Evolutionary conservation across 2,888 invertebrate genomes (phyloP).

Genomic region (Nephrotoma guestfalica): DNA sequence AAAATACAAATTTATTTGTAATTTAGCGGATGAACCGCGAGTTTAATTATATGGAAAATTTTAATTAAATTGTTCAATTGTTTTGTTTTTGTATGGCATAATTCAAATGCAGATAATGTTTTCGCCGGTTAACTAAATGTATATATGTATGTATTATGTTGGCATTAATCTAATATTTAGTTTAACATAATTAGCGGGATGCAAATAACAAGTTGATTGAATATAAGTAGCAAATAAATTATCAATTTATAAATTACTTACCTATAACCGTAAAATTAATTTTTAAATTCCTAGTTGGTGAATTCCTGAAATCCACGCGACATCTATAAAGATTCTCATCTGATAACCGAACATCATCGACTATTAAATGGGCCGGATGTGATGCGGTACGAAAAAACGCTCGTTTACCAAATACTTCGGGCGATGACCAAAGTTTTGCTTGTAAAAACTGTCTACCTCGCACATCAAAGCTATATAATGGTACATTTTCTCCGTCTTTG

Average conservation of each 20-base stretch:
- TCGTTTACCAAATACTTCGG: conserved; percentile 57
- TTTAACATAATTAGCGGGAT: not conserved
- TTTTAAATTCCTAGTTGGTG: conserved; percentile 55
- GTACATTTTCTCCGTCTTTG: conserved; percentile 68
- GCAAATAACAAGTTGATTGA: not conserved
- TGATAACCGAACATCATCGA: conserved; percentile 39
- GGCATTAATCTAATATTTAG: not conserved
- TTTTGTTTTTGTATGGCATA: not conserved
- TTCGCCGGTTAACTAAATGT: not conserved
- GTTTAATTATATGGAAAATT: not conserved
- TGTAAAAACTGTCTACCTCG: conserved; percentile 57
- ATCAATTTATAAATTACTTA: conserved; percentile 31
- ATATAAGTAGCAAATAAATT: not conserved
- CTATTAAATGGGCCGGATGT: conserved; percentile 64
- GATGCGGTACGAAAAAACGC: conserved; percentile 73
- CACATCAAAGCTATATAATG: conserved; percentile 70
- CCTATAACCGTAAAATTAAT: conserved; percentile 61
- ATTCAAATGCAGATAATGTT: not conserved
- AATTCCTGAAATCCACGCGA: conserved; percentile 58
- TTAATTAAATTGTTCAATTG: not conserved
- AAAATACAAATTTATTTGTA: not conserved
- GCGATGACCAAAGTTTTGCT: conserved; percentile 72
- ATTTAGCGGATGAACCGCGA: not conserved
- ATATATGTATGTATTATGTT: not conserved
- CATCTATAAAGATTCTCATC: conserved; percentile 60